phyloP scores from a whole-genome alignment of 2,113 vertebrate species.

The Muntiacus muntjak region DNA sequence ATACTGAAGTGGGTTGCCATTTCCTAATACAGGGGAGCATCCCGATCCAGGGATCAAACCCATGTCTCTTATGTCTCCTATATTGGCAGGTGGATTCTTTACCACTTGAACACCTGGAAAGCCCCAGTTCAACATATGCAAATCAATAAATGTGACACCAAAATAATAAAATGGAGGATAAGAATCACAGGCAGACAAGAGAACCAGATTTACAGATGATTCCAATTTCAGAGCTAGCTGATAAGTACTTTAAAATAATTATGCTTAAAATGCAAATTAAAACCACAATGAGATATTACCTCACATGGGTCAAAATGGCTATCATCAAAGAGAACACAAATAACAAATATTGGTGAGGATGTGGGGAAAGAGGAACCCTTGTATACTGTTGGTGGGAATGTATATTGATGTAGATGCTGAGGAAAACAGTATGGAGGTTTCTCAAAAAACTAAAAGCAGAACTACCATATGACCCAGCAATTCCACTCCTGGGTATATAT shows the following conservation, averaged over 20 bases:
- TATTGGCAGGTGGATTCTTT: neutral
- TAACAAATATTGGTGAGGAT: neutral
- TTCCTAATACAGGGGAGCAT: neutral
- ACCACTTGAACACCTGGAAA: neutral
- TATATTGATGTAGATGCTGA: too few relatives aligned
- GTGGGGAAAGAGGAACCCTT: neutral
- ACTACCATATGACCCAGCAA: neutral
- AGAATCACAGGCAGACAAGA: neutral
- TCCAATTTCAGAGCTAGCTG: neutral
- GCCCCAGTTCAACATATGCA: neutral
- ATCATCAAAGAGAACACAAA: neutral
- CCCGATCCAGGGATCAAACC: neutral
- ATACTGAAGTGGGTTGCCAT: neutral
- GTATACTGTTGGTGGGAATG: neutral
- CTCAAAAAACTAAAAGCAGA: neutral
- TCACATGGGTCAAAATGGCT: neutral
- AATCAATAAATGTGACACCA: neutral
- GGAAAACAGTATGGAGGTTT: neutral
- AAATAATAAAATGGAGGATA: neutral
- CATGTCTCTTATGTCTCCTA: neutral
- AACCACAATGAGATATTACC: neutral
- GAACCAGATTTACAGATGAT: neutral
- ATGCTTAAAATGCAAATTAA: neutral
- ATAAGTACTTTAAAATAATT: neutral
- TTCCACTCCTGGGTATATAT: neutral